Evolutionary conservation across 2,797 vertebrate genomes (phyloP), one percentile per base, ranked within the genome.

Genomic region (Sebastes hubbsi): DNA sequence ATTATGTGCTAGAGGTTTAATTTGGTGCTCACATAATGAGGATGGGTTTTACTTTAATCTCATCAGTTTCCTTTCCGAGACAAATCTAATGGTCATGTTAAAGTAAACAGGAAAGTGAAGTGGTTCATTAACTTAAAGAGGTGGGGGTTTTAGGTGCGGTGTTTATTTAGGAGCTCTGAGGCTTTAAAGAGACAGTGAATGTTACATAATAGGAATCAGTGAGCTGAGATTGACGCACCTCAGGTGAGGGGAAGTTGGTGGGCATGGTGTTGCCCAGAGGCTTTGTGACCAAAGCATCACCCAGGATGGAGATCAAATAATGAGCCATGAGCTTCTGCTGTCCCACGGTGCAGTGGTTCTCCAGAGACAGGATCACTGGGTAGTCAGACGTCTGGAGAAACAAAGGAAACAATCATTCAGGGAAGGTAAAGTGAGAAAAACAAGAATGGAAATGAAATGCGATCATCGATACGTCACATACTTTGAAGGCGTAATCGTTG

Each of bases 281-380:
- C 30, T 79, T 91, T 16, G 93, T 93, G 89, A 99, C 69, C 77
- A 99, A 94, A 92, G 96, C 94, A 6, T 95, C 91, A 5, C 97
- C 96, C 87, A 99, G 93, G 83, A 98, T 98, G 10, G 90, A 84
- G 2, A 77, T 95, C 93, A 99, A 66, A 84, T 99, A 91, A 4
- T 93, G 85, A 27, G 97, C 97, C 97, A 99, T 97, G 75, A 96
- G 91, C 14, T 93, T 97, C 94, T 99, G 99, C 80, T 99, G 99
- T 1, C 96, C 96, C 4, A 97, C 54, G 0, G 89, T 95, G 93
- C 99, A 99, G 94, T 99, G 99, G 84, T 98, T 99, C 95, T 99
- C 98, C 96, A 99, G 90, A 64, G 99, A 99, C 81, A 99, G 93
- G 92, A 99, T 98, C 67, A 99, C 97, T 0, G 99, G 99, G 88